Evolutionary conservation across 2,888 invertebrate species (phyloP), one percentile per base, ranked within the genome.

Genomic region (Lordiphosa andalusiaca): DNA sequence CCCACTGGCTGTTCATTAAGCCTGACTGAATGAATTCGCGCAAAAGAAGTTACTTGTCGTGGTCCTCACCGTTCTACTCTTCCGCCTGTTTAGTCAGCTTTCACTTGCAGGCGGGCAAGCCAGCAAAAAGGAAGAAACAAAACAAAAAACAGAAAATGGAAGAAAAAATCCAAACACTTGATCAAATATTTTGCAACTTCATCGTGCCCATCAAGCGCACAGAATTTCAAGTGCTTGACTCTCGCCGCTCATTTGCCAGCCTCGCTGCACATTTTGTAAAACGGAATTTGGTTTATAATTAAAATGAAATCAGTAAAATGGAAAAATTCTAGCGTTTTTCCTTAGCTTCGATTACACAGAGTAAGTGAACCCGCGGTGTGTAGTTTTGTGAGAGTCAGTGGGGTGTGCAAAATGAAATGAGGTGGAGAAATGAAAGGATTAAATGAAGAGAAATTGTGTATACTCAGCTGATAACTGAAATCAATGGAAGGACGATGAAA

Each of bases 11-110:
- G 87, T 86, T 87, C 87, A 88, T 87, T 87, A 87, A 86, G 78
- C 73, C 83, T 81, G 78, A 81, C 77, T 88, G 85, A 87, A 85
- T 87, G 87, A 87, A 83, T 87, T 73, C 71, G 85, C 85, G 81
- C 49, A 85, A 85, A 85, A 80, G 82, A 85, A 85, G 85, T 85
- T 84, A 81, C 85, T 84, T 84, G 62, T 67, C 59, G 62, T 46
- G 48, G 50, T 16, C 10, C 25, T 23, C 6, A 16, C 33, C 16
- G 12, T 38, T 5, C 12, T n/a, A 7, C 37, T 35, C n/a, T 23
- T 23, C 7, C n/a, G 5, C n/a, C 47, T 53, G 64, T 47, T 57
- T 62, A 55, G 58, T 41, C 38, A 57, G 69, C 73, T 61, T 80
- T 84, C 83, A 72, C 57, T 78, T 78, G 83, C 83, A 83, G 78